Evolutionary conservation across 2,888 invertebrate species (phyloP).

Genomic region (Synanthedon andrenaeformis): DNA sequence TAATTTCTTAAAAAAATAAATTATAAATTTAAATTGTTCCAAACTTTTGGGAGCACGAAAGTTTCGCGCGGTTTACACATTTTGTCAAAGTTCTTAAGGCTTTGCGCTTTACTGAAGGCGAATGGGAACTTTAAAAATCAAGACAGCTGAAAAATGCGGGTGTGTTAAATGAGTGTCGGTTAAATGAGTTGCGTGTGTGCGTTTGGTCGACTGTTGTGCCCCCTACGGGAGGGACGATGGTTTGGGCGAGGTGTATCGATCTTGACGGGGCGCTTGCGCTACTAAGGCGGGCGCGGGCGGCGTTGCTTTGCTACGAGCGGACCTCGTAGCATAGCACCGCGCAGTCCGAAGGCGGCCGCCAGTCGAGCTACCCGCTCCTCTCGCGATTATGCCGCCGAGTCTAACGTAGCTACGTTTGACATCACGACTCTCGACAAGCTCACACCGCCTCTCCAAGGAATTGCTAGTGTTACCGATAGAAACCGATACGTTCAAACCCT

Average conservation of each 20-base stretch:
- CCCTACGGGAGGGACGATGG: slow-evolving; percentile 40
- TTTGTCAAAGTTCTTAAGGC: slow-evolving; percentile 22
- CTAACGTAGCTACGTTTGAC: slow-evolving; percentile 40
- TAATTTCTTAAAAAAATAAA: too few relatives aligned
- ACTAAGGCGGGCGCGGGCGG: slow-evolving; percentile 35
- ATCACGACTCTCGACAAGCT: slow-evolving; percentile 52
- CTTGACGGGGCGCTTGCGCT: slow-evolving; percentile 59
- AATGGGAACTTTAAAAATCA: slow-evolving; percentile 32
- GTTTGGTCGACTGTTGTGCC: slow-evolving; percentile 25
- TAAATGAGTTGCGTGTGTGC: slow-evolving; percentile 15
- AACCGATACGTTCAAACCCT: slow-evolving; percentile 24
- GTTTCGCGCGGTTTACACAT: slow-evolving; percentile 6
- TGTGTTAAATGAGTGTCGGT: slow-evolving; percentile 18
- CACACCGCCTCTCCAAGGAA: slow-evolving; percentile 50
- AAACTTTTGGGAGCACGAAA: too few relatives aligned
- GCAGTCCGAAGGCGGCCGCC: slow-evolving; percentile 63
- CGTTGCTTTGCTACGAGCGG: slow-evolving; percentile 29
- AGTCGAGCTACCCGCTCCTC: slow-evolving; percentile 43
- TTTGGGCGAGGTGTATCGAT: slow-evolving; percentile 65
- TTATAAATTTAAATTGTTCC: too few relatives aligned
- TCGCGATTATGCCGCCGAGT: slow-evolving; percentile 15
- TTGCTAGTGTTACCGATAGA: slow-evolving; percentile 41
- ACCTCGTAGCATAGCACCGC: slow-evolving; percentile 32
- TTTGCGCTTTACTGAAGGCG: slow-evolving; percentile 21
- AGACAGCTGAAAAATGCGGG: slow-evolving; percentile 24